A percentile compares a stretch with the other conserved stretches of the same genome.
Evolutionary conservation across 2,888 invertebrate species (phyloP).

Genomic region (Chrysotoxum bicinctum): DNA sequence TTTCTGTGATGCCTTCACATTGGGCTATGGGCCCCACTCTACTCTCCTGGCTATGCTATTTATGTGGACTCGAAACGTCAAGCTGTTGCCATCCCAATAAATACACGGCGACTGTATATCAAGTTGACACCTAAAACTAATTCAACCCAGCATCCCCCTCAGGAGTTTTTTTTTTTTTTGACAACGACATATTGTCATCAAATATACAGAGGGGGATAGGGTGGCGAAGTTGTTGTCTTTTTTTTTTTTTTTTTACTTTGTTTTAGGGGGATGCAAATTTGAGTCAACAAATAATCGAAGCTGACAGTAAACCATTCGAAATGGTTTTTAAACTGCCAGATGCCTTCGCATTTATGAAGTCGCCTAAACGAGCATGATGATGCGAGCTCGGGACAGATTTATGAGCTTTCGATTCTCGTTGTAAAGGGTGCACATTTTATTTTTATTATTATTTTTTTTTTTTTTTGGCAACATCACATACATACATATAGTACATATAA

Average conservation of each 20-base stretch:
- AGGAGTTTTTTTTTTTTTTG: conserved; percentile 17
- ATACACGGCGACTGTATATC: conserved; percentile 68
- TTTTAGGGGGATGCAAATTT: conserved; percentile 61
- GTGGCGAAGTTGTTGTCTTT: neutral
- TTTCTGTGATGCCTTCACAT: conserved; percentile 36
- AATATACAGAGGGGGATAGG: neutral
- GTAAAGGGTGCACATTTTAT: conserved; percentile 32
- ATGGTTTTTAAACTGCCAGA: conserved; percentile 70
- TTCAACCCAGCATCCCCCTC: conserved; percentile 48
- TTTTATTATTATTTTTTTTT: conserved; percentile 24
- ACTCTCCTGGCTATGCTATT: neutral
- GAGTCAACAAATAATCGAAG: conserved; percentile 70
- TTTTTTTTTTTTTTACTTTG: neutral
- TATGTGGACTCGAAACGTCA: conserved; percentile 50
- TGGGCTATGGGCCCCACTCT: neutral
- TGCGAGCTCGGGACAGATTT: conserved; percentile 50
- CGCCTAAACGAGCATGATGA: conserved; percentile 54
- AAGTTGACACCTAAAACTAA: conserved; percentile 73
- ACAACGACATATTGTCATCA: conserved; percentile 50
- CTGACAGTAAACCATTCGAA: conserved; percentile 67
- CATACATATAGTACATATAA: conserved; percentile 1
- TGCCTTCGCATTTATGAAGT: conserved; percentile 68
- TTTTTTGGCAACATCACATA: conserved; percentile 27
- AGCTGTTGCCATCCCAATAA: conserved; percentile 71
- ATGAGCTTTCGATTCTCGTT: conserved; percentile 39